Percentiles rank a stretch among this genome's conserved stretches.
phyloP scores from a whole-genome alignment of 53 echinoderm and acorn worm species.

The Holothuria scabra region DNA sequence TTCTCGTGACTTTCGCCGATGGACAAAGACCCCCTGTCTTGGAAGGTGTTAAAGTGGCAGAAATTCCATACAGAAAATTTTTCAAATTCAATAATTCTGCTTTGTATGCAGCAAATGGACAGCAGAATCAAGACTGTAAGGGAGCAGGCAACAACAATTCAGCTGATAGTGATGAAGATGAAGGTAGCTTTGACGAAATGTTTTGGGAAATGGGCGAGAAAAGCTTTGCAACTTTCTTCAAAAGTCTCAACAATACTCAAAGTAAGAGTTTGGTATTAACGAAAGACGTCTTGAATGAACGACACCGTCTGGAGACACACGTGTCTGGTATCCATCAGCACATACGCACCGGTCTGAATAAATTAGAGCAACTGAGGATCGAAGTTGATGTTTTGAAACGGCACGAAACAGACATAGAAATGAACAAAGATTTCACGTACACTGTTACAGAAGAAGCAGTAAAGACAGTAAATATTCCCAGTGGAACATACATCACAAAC shows the following conservation, averaged over 20 bases:
- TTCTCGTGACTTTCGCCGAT: constrained; percentile 68
- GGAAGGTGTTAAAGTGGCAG: constrained; percentile 52
- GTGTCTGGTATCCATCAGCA: constrained; percentile 63
- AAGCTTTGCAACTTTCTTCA: constrained; percentile 51
- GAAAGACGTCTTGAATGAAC: constrained; percentile 63
- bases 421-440: constrained; percentile 56
- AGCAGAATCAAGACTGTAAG: neutral
- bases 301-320: constrained; percentile 54
- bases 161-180: neutral
- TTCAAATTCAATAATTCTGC: constrained; percentile 78
- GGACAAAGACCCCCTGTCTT: constrained; percentile 57
- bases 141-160: neutral
- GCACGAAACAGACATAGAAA: constrained; percentile 59
- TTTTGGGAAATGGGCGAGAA: constrained; percentile 56
- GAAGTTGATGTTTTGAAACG: constrained; percentile 49
- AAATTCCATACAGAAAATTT: constrained; percentile 50
- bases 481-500: constrained; percentile 47
- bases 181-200: constrained; percentile 26
- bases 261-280: constrained; percentile 62
- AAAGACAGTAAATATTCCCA: constrained; percentile 24
- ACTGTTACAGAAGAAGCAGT: constrained; percentile 42
- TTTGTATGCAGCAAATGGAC: constrained; percentile 46
- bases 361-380: constrained; percentile 44
- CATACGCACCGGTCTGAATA: constrained; percentile 49
- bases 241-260: constrained; percentile 19